Conservation (phyloP, 2,797 vertebrate genomes). For the Mionectes olivaceus region DNA sequence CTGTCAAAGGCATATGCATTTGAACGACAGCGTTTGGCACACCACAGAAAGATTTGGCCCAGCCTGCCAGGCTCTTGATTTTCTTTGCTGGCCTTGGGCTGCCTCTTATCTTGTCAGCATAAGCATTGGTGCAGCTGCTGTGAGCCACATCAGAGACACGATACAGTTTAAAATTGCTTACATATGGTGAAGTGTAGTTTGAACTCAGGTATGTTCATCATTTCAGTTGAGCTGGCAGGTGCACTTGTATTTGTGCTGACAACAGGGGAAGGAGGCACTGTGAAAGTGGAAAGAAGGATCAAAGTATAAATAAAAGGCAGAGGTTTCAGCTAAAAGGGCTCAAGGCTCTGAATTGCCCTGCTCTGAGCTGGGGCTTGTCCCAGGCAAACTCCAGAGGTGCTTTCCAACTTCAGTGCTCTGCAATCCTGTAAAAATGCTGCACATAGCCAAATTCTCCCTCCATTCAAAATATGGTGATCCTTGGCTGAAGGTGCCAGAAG, state of each 20-base stretch:
- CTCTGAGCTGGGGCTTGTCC: not conserved
- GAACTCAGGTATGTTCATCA: not conserved
- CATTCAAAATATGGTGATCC: not conserved
- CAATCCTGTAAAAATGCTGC: not conserved
- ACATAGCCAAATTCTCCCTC: not conserved
- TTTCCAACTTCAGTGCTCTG: not conserved
- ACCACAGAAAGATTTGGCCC: not conserved
- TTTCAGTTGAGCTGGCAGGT: not conserved
- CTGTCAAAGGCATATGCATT: not conserved
- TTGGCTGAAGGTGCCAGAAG: not conserved
- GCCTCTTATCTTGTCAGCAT: not conserved
- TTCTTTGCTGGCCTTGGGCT: constrained; percentile 3
- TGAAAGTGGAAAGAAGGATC: not conserved
- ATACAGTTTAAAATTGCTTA: not conserved
- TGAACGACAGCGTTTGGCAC: not conserved
- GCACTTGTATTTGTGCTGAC: not conserved
- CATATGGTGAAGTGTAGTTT: not conserved
- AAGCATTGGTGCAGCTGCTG: not conserved
- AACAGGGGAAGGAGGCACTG: not conserved
- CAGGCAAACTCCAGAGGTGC: not conserved
- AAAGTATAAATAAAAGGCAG: not conserved
- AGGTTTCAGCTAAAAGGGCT: not conserved
- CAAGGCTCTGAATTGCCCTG: not conserved
- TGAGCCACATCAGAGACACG: not conserved
- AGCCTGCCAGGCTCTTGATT: not conserved